Evolutionary conservation across 2,113 vertebrate species (phyloP), one percentile per base, ranked within the genome.

Genomic region (Hypomesus transpacificus): DNA sequence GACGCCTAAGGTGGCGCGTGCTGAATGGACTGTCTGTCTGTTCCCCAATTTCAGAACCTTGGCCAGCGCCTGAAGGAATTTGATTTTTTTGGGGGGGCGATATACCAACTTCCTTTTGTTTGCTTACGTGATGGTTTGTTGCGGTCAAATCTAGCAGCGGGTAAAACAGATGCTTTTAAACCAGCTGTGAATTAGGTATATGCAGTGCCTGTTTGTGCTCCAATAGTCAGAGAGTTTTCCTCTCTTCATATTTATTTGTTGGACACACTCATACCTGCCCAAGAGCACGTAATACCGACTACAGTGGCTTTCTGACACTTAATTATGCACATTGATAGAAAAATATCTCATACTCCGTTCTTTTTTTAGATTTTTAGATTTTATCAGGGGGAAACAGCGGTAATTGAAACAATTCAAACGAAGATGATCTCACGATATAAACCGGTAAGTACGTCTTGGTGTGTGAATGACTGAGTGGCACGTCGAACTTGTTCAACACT

Each of bases 371-470:
- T 34, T 34, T 34, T 34, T 1, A 46, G 39, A 46, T 46, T 46
- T 46, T 13, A 46, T 46, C 39, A 53, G 63, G 53, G 61, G 61
- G 63, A 71, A 66, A 16, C 70, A 60, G 65, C 20, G 34, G 65
- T 78, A 69, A 13, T 46, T 46, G 39, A 46, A 46, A 46, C 11
- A 13, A 1, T 2, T 13, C 39, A 46, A 69, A 67, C 76, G 13
- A 76, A 75, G 24, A 92, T 92, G 90, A 82, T 87, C 71, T 79
- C 90, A 54, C 85, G 88, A 16, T 90, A 92, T 60, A 91, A 89
- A 87, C 85, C 80, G 90, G 91, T 92, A 86, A 86, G 91, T 81
- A 59, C 31, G 22, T 51, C 9, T 8, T 11, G 39, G 46, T 22
- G 28, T 57, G 26, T 46, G 56, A 58, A 21, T 7, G 17, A 61